Evolutionary conservation across 2,888 invertebrate genomes (phyloP), one percentile per base, ranked within the genome.

Genomic region (Rhagonycha lutea): DNA sequence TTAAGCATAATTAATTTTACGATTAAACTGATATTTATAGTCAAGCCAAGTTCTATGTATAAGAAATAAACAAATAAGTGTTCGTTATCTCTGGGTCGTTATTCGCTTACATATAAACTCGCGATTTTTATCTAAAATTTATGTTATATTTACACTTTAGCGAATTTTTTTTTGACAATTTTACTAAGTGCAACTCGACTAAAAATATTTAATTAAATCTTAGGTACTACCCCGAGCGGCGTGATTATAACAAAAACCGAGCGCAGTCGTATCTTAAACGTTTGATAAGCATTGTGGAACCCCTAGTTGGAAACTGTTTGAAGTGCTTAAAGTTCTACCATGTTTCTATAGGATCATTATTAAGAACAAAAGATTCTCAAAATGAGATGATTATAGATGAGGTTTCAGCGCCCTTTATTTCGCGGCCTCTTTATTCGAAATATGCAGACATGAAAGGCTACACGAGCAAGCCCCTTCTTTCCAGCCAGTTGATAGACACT

Each of bases 321-420:
- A 77, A 75, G 77, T 77, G 72, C 77, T 77, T 77, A 74, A 76
- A 77, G 74, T 77, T 77, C 74, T 75, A 73, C 77, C 74, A 74
- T 77, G 75, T 77, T 77, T 77, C 77, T 77, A 77, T 77, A 81
- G 86, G 84, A 86, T 87, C 87, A 86, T 87, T 87, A 87, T 86
- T 86, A 86, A 83, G 86, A 87, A 87, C 87, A 87, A 87, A 87
- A 87, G 87, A 86, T 86, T 85, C 83, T 83, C 84, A 85, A 86
- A 87, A 87, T 86, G 86, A 87, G 87, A 86, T 87, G 86, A 86
- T 87, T 86, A 86, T 86, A 84, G 86, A 87, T 86, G 86, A 84
- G 85, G 85, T 84, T 83, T 83, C 83, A 78, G 81, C 80, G 83
- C 81, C 81, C 82, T 83, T 82, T 82, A 81, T 82, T 79, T 80